phyloP scores from a whole-genome alignment of 2,888 invertebrate genomes.

The Drosophila leonis region DNA sequence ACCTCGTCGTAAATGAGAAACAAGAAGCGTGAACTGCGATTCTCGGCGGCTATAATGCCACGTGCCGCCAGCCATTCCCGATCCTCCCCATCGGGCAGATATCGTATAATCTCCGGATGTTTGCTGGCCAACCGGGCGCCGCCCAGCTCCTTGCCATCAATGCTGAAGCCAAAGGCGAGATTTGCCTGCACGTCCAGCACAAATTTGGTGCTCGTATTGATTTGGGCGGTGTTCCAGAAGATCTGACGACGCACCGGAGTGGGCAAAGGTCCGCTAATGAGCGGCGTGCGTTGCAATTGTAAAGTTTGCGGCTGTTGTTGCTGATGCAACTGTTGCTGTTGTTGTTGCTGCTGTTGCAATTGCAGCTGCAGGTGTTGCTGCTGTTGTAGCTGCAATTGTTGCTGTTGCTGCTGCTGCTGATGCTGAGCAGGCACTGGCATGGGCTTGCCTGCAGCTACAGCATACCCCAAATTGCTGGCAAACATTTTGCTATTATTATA shows the following conservation, averaged over 20 bases:
- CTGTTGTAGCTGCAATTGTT: slow-evolving; percentile 14
- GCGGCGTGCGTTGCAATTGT: slow-evolving; percentile 38
- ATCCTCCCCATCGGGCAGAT: slow-evolving; percentile 88
- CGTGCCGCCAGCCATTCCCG: slow-evolving; percentile 88
- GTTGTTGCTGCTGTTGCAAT: slow-evolving; percentile 25
- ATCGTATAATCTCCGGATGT: slow-evolving; percentile 89
- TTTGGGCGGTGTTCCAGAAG: slow-evolving; percentile 87
- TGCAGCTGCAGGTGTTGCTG: slow-evolving; percentile 29
- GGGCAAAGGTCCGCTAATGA: slow-evolving; percentile 53
- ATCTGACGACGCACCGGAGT: slow-evolving; percentile 82
- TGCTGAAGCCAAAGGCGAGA: slow-evolving; percentile 84
- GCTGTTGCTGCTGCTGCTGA: slow-evolving; percentile 16
- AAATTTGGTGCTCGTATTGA: slow-evolving; percentile 87
- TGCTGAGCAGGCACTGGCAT: slow-evolving; percentile 42
- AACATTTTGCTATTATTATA: slow-evolving; percentile 47
- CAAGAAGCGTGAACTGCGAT: slow-evolving; percentile 88
- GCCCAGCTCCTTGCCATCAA: slow-evolving; percentile 86
- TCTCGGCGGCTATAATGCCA: slow-evolving; percentile 87
- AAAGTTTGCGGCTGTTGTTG: slow-evolving; percentile 35
- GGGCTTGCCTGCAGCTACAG: slow-evolving; percentile 51
- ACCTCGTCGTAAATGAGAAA: slow-evolving; percentile 88
- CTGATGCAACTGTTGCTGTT: slow-evolving; percentile 35
- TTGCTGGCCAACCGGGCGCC: slow-evolving; percentile 87
- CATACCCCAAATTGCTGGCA: slow-evolving; percentile 47
- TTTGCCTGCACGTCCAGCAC: slow-evolving; percentile 87